Evolutionary conservation across 2,113 vertebrate species (phyloP).

Genomic region (Plecotus auritus): DNA sequence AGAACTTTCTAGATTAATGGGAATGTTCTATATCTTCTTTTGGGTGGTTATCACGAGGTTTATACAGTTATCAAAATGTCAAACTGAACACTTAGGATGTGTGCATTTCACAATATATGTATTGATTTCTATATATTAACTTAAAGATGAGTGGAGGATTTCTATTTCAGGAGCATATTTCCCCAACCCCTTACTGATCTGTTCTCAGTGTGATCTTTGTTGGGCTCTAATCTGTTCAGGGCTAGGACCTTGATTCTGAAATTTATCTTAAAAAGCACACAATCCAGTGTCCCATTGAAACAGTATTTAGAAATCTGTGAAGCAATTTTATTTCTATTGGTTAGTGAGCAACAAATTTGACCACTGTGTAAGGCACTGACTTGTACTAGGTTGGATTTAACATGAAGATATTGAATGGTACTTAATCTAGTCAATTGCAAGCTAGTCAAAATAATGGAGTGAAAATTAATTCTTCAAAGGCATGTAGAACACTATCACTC

Average conservation of each 20-base stretch:
- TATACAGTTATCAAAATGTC: background rate
- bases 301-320: constrained; percentile 17
- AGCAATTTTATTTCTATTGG: background rate
- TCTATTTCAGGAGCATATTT: background rate
- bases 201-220: background rate
- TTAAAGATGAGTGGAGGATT: background rate
- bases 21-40: background rate
- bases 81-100: background rate
- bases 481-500: background rate
- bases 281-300: background rate
- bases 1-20: background rate
- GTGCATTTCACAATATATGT: background rate
- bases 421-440: background rate
- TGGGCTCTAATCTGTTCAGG: background rate
- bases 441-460: background rate
- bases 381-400: constrained; percentile 24
- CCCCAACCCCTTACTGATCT: background rate
- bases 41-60: background rate
- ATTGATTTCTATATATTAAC: background rate
- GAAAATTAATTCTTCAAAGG: constrained; percentile 7
- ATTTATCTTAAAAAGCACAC: constrained; percentile 7
- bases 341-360: background rate
- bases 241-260: background rate
- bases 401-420: background rate
- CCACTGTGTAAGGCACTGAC: constrained; percentile 21